phyloP scores from a whole-genome alignment of 2,797 vertebrate species.

The Phylloscopus collybita region DNA sequence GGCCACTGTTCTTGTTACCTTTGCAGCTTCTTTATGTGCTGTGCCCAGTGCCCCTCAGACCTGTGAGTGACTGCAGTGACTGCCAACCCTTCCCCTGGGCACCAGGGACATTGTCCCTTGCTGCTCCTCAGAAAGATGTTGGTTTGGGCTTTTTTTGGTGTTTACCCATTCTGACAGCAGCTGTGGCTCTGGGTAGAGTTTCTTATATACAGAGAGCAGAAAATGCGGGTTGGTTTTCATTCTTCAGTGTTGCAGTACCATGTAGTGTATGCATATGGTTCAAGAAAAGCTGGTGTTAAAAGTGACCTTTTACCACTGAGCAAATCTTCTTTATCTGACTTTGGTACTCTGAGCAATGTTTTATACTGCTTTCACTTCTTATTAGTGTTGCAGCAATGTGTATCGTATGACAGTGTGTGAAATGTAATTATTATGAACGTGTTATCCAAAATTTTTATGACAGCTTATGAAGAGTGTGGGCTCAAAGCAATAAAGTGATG shows the following conservation, averaged over 20 bases:
- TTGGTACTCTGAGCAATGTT: background rate
- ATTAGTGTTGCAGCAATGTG: background rate
- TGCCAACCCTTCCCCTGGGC: background rate
- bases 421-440: background rate
- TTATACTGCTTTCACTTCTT: background rate
- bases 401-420: background rate
- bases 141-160: background rate
- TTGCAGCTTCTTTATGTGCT: background rate
- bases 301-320: background rate
- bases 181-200: background rate
- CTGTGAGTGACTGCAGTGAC: background rate
- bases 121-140: background rate
- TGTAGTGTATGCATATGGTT: background rate
- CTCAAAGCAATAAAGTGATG: background rate
- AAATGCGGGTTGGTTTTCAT: background rate
- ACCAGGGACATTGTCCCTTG: background rate
- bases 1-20: background rate
- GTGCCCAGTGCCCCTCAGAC: background rate
- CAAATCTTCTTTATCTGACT: background rate
- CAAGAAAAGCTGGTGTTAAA: background rate
- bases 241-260: background rate
- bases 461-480: background rate
- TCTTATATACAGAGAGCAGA: background rate
- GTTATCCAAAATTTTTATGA: background rate
- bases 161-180: background rate